Base-by-base conservation (phyloP, 2,888 invertebrate genomes). In the Oeneis ivallda region DNA sequence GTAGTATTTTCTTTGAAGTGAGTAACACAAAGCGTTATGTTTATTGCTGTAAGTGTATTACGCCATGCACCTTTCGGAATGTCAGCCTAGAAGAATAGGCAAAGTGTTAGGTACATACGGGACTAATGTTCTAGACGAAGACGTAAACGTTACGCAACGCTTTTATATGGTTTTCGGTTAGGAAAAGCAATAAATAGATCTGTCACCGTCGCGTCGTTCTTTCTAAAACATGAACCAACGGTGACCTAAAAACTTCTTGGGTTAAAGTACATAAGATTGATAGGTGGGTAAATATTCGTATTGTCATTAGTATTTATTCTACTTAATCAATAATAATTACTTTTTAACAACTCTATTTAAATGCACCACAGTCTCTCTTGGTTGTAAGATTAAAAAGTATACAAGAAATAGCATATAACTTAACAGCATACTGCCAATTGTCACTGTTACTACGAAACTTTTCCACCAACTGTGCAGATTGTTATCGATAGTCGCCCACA, bases 401-500 rank as follows among this genome's bases (percentile, higher is more conserved):
- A 94, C 92, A 39, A 94, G 74, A 79, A 95, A 93, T 68, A 94
- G 93, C 71, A 92, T 83, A 59, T 93, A 83, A 74, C 95, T 94
- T 37, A 94, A 81, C 9, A 93, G 71, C 61, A 93, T 88, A 73
- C 95, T 94, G 17, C 89, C 86, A 11, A 94, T 85, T 60, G 95
- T 94, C 47, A 93, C 86, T 71, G 93, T 92, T 72, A 94, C 94
- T 60, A 94, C 89, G 75, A 93, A 96, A 41, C 86, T 84, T 76
- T 93, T 95, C 96, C 96, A 96, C 93, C 95, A 96, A 70, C 93
- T 93, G 49, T 93, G 92, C 77, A 94, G 92, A 62, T 93, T 89
- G 60, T 84, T 87, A 68, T 86, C 80, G 50, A 84, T 76, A 13
- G 78, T 75, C 4, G 82, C 83, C 96, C 96, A 96, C 53, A 94